Base-by-base conservation (phyloP, 1,140 invertebrate genomes). In the Leptoteleia sp. region DNA sequence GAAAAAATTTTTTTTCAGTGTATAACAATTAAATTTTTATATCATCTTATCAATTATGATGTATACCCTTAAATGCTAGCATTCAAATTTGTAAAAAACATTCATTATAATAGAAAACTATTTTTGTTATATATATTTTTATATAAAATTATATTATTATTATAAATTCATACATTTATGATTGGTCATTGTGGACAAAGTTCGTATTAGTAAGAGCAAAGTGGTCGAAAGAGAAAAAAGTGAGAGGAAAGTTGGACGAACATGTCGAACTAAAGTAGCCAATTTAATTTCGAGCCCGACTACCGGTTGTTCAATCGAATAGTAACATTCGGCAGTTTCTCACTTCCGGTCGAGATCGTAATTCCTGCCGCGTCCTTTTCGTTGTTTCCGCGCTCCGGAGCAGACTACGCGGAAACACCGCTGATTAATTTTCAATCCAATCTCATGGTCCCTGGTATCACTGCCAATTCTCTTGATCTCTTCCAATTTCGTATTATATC, bases 401-500 rank as follows among this genome's bases (percentile, higher is more conserved):
- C 61, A 65, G 71, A 67, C 61, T 64, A 67, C 61, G 57, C 15
- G 43, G 62, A 76, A 76, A 35, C 50, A 45, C 38, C 16, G 50
- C 75, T 77, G 59, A 71, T 77, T 77, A 77, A 71, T 77, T 77
- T 77, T 65, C 75, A 77, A 77, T 76, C 65, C 75, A 77, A 77
- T 71, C 75, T 43, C 50, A 52, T 37, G 33, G 35, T 38, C 45
- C 16, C 37, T 8, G 35, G 19, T 78, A 78, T 76, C 55, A 71
- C 6, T 50, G 61, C 61, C 65, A 59, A 65, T 70, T 71, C 59
- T 71, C 65, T 50, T 62, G 73, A 76, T 77, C 64, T 71, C 52
- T 57, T 75, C 59, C 71, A 57, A 75, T 65, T 75, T 59, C 37
- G 33, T 47, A 72, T 55, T 72, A 62, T 64, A 64, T 62, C 57